Evolutionary conservation across 2,113 vertebrate species (phyloP), one percentile per base, ranked within the genome.

Genomic region (Gasterosteus nipponicus): DNA sequence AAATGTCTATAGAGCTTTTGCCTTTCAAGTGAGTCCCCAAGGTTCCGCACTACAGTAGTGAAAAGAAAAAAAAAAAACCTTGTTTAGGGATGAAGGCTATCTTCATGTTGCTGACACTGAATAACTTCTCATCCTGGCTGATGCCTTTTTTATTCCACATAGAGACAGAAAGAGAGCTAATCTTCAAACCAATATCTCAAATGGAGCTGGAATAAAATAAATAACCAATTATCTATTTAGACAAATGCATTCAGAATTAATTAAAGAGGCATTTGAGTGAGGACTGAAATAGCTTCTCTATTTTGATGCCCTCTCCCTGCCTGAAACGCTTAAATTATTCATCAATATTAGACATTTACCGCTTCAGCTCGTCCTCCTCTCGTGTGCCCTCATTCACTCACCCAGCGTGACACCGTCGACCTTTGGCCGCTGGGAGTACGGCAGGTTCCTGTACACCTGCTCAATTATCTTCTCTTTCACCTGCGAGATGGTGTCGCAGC

Each of bases 401-500:
- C 98, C 98, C 5, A 99, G 94, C 42, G 97, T 96, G 47, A 99
- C 96, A 0, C 95, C 96, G 63, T 98, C 97, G 3, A 95, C 96
- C 82, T 94, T 97, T 77, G 97, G 97, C 92, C 98, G 95, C 87
- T 95, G 95, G 53, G 97, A 97, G 89, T 97, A 97, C 0, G 97
- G 95, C 83, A 96, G 92, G 18, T 96, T 97, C 83, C 95, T 93
- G 86, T 97, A 98, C 83, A 98, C 98, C 92, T 98, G 97, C 81
- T 99, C 98, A 7, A 99, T 97, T 81, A 99, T 96, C 93, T 99
- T 99, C 87, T 99, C 98, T 85, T 99, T 99, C 74, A 99, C 97
- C 91, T 99, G 98, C 15, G 97, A 96, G 93, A 99, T 95, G 63
- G 97, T 97, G 93, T 99, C 98, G 58, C 98, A 99, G 94, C 95